Conservation (phyloP, 2,797 vertebrate genomes). For the Cossypha polioptera region DNA sequence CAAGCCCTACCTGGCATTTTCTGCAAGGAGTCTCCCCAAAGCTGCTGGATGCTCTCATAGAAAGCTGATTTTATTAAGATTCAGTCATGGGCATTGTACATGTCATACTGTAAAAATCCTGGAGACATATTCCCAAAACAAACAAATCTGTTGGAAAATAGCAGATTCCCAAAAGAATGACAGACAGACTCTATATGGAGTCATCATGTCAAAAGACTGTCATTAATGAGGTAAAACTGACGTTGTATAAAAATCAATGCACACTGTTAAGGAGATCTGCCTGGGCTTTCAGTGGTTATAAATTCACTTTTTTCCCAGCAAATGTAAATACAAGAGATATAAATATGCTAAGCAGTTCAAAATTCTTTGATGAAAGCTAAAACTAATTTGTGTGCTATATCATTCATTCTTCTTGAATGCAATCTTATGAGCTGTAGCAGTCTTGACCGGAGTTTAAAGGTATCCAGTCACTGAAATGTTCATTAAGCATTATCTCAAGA, state of each 20-base stretch:
- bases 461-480: conserved; percentile 51
- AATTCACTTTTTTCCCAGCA: conserved; percentile 68
- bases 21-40: neutral
- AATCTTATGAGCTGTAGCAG: conserved; percentile 31
- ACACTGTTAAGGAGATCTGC: neutral
- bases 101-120: neutral
- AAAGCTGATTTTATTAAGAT: conserved; percentile 28
- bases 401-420: conserved; percentile 30
- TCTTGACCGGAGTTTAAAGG: conserved; percentile 53
- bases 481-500: conserved; percentile 66
- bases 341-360: conserved; percentile 53
- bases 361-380: conserved; percentile 32
- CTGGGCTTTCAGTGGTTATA: conserved; percentile 39
- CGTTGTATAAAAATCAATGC: conserved; percentile 48
- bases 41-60: neutral
- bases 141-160: neutral
- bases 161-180: conserved; percentile 22
- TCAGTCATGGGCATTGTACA: conserved; percentile 13
- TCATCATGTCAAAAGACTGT: conserved; percentile 15
- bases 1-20: neutral
- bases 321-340: conserved; percentile 58
- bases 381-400: conserved; percentile 38
- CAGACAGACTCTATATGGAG: conserved; percentile 8
- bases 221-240: conserved; percentile 66
- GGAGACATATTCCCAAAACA: neutral